Conservation (phyloP, 2,888 invertebrate genomes). For the Lamellibrachia satsuma region DNA sequence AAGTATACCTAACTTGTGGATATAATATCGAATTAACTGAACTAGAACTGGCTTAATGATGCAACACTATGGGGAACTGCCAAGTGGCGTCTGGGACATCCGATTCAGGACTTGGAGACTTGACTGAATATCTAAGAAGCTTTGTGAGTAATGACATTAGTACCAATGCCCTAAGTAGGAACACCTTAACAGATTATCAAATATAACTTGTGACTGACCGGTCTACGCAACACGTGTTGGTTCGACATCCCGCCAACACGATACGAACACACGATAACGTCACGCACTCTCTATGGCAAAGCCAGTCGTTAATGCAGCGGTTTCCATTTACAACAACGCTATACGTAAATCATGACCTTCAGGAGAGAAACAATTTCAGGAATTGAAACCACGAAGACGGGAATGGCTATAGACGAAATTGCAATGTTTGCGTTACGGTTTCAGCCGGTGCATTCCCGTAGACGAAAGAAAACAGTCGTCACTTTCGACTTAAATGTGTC, state of each 20-base stretch:
- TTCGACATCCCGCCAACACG: not conserved
- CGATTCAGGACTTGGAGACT: not conserved
- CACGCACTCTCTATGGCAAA: not conserved
- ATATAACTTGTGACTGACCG: not conserved
- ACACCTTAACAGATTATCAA: not conserved
- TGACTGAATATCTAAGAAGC: not conserved
- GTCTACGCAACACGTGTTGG: not conserved
- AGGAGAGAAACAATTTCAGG: conserved; percentile 7
- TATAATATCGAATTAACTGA: not conserved
- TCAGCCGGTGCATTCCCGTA: conserved; percentile 12
- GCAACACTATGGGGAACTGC: not conserved
- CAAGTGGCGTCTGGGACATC: not conserved
- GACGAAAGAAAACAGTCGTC: not conserved
- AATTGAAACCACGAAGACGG: not conserved
- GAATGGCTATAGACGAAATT: not conserved
- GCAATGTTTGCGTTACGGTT: not conserved
- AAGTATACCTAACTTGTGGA: not conserved
- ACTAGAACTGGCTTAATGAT: not conserved
- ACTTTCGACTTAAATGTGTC: not conserved
- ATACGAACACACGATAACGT: not conserved
- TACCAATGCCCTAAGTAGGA: not conserved
- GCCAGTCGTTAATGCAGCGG: not conserved
- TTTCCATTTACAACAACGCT: conserved; percentile 9
- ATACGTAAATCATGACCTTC: not conserved
- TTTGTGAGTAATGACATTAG: not conserved